phyloP scores from a whole-genome alignment of 1,140 invertebrate genomes.

The Zelostemma sp. region DNA sequence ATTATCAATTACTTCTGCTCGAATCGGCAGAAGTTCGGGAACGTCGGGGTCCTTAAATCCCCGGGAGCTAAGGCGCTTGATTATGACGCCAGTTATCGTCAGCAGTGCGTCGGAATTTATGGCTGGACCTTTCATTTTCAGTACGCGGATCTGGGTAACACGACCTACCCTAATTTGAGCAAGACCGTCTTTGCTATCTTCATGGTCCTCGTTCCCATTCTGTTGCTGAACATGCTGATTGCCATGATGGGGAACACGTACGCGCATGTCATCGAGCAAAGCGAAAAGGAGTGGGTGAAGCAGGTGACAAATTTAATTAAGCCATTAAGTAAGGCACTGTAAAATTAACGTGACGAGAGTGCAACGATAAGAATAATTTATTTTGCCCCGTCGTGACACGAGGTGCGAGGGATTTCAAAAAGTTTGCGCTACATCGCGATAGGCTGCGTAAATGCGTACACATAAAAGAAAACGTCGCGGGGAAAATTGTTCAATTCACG shows the following conservation, averaged over 20 bases:
- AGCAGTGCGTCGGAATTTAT: constrained; percentile 20
- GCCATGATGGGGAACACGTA: constrained; percentile 99
- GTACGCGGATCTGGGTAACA: constrained; percentile 92
- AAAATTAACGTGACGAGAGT: constrained; percentile 23
- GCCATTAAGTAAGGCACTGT: constrained; percentile 17
- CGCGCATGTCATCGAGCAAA: constrained; percentile 96
- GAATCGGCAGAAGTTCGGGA: no score
- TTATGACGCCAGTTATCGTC: constrained; percentile 28
- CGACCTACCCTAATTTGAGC: constrained; percentile 90
- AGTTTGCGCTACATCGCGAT: no score
- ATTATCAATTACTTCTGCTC: no score
- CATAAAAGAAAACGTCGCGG: no score
- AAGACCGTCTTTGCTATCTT: constrained; percentile 97
- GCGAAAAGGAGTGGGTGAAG: constrained; percentile 98
- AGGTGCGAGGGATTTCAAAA: no score
- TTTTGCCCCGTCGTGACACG: neutral
- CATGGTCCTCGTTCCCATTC: constrained; percentile 97
- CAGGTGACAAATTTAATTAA: constrained; percentile 76
- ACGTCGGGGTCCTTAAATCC: no score
- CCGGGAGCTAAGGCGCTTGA: constrained; percentile 2
- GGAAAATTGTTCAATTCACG: no score
- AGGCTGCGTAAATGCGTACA: no score
- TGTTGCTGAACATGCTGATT: constrained; percentile 97
- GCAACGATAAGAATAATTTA: constrained; percentile 33
- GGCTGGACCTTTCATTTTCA: constrained; percentile 67